A percentile compares a stretch with the other conserved stretches of the same genome.
Conservation (phyloP, 2,113 vertebrate species). For the Oostethus manadensis region DNA sequence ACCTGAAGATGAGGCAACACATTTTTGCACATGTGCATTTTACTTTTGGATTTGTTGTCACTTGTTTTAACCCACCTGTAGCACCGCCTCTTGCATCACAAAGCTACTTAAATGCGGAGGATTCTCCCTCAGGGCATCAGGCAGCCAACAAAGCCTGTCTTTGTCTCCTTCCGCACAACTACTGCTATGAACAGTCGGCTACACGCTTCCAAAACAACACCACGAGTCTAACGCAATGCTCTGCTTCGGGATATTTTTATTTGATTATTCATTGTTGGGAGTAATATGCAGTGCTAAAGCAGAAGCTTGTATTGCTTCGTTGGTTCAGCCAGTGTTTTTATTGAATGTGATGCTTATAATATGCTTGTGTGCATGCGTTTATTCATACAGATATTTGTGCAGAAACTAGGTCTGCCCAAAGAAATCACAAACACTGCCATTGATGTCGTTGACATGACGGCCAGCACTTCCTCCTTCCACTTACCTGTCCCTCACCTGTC, state of each 20-base stretch:
- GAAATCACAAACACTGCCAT: too few species aligned
- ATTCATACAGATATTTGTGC: too few species aligned
- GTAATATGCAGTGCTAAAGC: neutral
- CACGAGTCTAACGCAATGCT: neutral
- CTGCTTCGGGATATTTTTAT: neutral
- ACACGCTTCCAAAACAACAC: constrained; percentile 6
- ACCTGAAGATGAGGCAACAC: too few species aligned
- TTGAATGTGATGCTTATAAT: too few species aligned
- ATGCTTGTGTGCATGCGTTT: too few species aligned
- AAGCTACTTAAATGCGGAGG: constrained; percentile 30
- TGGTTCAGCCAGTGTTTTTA: too few species aligned
- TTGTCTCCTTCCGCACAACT: constrained; percentile 34
- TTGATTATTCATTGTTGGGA: neutral
- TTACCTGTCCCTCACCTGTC: too few species aligned
- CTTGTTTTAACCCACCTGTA: constrained; percentile 1
- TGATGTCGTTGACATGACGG: too few species aligned
- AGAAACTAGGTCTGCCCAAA: too few species aligned
- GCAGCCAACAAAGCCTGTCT: constrained; percentile 35
- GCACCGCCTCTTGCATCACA: constrained; percentile 38
- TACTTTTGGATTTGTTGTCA: too few species aligned
- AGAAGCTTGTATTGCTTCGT: neutral
- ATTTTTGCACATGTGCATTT: too few species aligned
- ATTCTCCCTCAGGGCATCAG: constrained; percentile 24
- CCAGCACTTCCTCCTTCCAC: too few species aligned
- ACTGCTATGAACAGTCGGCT: constrained; percentile 19